A percentile compares a stretch with the other conserved stretches of the same genome.
phyloP scores from a whole-genome alignment of 2,113 vertebrate species.

The Lamprotornis superbus region DNA sequence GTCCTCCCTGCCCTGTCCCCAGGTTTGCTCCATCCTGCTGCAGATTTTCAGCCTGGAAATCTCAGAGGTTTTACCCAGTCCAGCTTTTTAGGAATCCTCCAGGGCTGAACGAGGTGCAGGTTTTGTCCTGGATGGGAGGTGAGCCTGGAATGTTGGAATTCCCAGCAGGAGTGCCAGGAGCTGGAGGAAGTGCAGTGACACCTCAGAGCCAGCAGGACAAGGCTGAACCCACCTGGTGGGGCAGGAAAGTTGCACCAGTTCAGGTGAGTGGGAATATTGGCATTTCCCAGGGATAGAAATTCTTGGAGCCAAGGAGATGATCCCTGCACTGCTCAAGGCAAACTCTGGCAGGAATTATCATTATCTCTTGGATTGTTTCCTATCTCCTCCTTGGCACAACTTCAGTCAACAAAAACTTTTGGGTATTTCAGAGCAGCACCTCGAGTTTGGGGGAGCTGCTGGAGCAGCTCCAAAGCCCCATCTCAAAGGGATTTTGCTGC shows the following conservation, averaged over 20 bases:
- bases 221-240: not conserved
- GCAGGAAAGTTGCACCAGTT: rapidly evolving
- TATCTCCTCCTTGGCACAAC: not conserved
- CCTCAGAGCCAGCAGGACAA: not conserved
- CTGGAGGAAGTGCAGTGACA: not conserved
- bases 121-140: not conserved
- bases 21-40: not conserved
- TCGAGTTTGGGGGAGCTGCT: not conserved
- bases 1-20: not conserved
- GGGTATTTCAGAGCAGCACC: not conserved
- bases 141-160: not conserved
- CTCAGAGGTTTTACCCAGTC: not conserved
- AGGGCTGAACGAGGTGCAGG: not conserved
- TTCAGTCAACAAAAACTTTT: not conserved
- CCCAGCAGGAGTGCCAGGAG: not conserved
- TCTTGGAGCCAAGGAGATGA: not conserved
- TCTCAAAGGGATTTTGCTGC: not conserved
- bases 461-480: not conserved
- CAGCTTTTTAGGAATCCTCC: rapidly evolving
- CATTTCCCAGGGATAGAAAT: not conserved
- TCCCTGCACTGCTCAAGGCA: not conserved
- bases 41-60: not conserved
- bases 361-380: not conserved
- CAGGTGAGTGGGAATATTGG: rapidly evolving
- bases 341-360: not conserved